Conservation (phyloP, 2,113 vertebrate species). For the Sminthopsis crassicaudata region DNA sequence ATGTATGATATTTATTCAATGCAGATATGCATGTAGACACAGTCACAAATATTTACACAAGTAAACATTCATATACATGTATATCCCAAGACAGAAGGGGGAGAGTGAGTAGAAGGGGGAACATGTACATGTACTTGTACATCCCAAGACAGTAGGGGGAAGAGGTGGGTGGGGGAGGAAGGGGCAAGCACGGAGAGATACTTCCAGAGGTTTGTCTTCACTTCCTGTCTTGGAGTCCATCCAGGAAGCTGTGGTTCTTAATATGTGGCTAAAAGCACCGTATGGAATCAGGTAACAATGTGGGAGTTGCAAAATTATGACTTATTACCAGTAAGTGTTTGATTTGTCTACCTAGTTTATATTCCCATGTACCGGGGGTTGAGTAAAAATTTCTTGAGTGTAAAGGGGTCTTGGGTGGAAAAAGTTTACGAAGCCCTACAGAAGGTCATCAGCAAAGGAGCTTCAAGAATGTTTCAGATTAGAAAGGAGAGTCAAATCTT, state of each 20-base stretch:
- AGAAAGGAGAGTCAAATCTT: background rate
- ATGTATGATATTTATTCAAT: background rate
- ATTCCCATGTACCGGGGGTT: too few relatives aligned
- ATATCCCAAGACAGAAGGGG: background rate
- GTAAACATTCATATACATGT: background rate
- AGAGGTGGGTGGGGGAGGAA: too few relatives aligned
- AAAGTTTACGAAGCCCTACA: too few relatives aligned
- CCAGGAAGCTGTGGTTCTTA: background rate
- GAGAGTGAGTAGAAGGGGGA: background rate
- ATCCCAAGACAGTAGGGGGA: background rate
- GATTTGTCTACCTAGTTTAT: too few relatives aligned
- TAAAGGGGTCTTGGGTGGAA: too few relatives aligned
- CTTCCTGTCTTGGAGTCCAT: background rate
- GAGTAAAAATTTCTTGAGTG: too few relatives aligned
- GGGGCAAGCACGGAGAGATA: background rate
- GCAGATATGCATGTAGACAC: background rate
- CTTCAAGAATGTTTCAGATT: background rate
- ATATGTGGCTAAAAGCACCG: too few relatives aligned
- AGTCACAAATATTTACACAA: background rate
- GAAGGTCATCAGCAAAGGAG: background rate
- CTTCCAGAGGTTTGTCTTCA: background rate
- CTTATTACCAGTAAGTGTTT: too few relatives aligned
- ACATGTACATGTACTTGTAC: too few relatives aligned
- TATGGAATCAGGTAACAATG: too few relatives aligned
- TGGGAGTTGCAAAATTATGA: too few relatives aligned